Evolutionary conservation across 1,140 invertebrate genomes (phyloP), one percentile per base, ranked within the genome.

Genomic region (Papilio polytes): DNA sequence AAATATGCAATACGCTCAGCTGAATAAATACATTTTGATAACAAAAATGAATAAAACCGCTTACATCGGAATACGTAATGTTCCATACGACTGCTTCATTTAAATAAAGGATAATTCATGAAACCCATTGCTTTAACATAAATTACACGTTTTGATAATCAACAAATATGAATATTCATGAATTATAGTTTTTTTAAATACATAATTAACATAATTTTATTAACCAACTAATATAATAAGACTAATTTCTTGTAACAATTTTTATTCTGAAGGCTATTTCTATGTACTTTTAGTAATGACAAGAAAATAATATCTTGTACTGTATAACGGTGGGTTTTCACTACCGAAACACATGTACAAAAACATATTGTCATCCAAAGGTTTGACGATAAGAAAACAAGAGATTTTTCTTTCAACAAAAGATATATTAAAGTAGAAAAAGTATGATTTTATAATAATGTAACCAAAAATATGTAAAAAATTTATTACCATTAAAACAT

Each of bases 51-150:
- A 56, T 56, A 56, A 56, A 9, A 56, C 6, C n/a, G 18, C 18
- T 20, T 18, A 56, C 9, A 56, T 56, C 8, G 20, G 2, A 48
- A 48, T 48, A 48, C 12, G 13, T 13, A 48, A 48, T 48, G 46
- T 20, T 56, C n/a, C 53, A 20, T 18, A 20, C 53, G 53, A 9
- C 53, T 53, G 51, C 18, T 20, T 56, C 53, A 20, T 56, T 56
- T 56, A 56, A 20, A 56, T 56, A 56, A 56, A 20, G 53, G n/a
- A 56, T 56, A 56, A 56, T 56, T 56, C 18, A 56, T 56, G n/a
- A 56, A 56, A 20, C 18, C 20, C 9, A 63, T 63, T 13, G 22
- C 8, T 20, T 56, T 63, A 63, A 9, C 22, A 63, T 63, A 63
- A 63, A 6, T 63, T 22, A 26, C 20, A 22, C 3, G 2, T 63